Base-by-base conservation (phyloP, 2,797 vertebrate species). In the Gorsachius magnificus region DNA sequence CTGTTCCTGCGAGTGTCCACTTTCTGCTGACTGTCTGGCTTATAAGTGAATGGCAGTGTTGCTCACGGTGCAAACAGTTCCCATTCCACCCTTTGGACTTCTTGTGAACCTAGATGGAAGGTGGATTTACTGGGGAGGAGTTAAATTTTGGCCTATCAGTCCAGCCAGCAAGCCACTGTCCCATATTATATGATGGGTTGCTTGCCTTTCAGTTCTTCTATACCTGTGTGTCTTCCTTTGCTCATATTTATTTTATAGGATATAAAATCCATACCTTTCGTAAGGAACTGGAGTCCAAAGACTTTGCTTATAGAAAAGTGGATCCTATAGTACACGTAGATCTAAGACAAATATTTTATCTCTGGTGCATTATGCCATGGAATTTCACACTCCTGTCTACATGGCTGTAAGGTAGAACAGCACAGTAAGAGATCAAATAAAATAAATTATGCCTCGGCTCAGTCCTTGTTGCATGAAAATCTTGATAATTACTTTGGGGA, bases 1-100 rank as follows among this genome's bases (percentile, higher is more conserved):
- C 48, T 90, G 69, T 48, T 84, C 58, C 88, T 90, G 43, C 5
- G 7, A 87, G 41, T 79, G 74, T 75, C 76, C 78, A 75, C 57
- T 94, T 96, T 93, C 85, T 91, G 61, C 89, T 95, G 91, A 93
- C 83, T 85, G 50, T 71, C 81, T 78, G 58, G 45, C 78, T 90
- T 69, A 3, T 15, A 89, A 48, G 60, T 46, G 89, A 86, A 91
- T 21, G 78, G 43, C 43, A 61, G 25, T 5, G 21, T 31, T 89
- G 61, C 14, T 74, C 65, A 48, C 31, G 71, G 36, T 54, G 36
- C 50, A 81, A 89, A 79, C 35, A 70, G 80, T 87, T 89, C 29
- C n/a, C 43, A 51, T 58, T 60, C n/a, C 38, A 54, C 21, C 5
- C 0, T 87, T 89, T 91, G 64, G 46, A 72, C 58, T 86, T 70